Conservation (phyloP, 2,797 vertebrate genomes). For the Phrynocephalus guinanensis region DNA sequence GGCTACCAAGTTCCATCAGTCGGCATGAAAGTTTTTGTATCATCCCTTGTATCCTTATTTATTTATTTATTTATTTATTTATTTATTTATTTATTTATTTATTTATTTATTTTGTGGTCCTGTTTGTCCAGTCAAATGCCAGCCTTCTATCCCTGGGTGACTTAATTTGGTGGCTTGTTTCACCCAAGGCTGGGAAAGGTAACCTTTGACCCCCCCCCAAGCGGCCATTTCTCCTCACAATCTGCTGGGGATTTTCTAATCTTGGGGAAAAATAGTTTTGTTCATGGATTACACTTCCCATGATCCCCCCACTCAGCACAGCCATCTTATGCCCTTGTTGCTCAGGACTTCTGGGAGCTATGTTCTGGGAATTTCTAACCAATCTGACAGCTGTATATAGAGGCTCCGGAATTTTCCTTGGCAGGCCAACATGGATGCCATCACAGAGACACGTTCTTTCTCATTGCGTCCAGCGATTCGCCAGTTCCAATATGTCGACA, state of each 20-base stretch:
- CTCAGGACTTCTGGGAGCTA: no score
- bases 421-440: conserved; percentile 42
- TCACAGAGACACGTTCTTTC: conserved; percentile 16
- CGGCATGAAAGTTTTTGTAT: no score
- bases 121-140: not conserved
- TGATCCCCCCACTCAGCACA: not conserved
- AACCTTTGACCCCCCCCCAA: no score
- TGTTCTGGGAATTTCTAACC: not conserved
- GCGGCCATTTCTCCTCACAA: no score
- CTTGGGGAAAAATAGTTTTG: no score
- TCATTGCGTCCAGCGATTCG: conserved; percentile 45
- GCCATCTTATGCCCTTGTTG: not conserved
- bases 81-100: not conserved
- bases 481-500: conserved; percentile 38
- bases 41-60: no score
- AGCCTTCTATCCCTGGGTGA: not conserved
- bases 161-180: no score
- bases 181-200: no score
- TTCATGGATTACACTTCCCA: no score
- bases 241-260: no score
- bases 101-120: not conserved
- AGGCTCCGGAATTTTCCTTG: conserved; percentile 30
- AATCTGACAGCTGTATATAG: not conserved
- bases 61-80: no score
- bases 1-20: not conserved